Percentiles rank a stretch among this genome's conserved stretches.
phyloP scores from a whole-genome alignment of 2,113 vertebrate genomes.

The Erpornis zantholeuca region DNA sequence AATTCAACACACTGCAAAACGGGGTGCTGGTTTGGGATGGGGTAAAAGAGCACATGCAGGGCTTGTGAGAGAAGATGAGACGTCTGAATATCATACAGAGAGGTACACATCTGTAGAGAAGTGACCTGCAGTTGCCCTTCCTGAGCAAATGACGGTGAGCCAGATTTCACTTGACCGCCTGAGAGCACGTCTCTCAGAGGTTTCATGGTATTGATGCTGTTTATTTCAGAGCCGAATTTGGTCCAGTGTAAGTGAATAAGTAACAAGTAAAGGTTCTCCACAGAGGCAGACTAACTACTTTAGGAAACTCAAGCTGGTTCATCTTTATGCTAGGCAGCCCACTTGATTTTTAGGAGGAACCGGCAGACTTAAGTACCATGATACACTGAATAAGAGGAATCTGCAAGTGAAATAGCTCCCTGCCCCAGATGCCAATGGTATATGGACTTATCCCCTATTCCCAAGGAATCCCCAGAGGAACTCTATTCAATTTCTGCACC shows the following conservation, averaged over 20 bases:
- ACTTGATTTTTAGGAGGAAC: neutral
- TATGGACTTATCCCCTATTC: neutral
- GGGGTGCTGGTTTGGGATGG: neutral
- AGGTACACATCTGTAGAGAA: neutral
- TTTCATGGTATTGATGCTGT: neutral
- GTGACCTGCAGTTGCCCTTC: conserved; percentile 9
- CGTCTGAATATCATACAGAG: neutral
- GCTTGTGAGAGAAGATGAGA: neutral
- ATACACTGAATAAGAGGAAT: neutral
- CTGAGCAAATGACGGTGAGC: neutral
- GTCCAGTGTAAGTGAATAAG: conserved; percentile 4
- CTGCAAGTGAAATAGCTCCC: conserved; percentile 3
- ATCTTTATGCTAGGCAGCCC: neutral
- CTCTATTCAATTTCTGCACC: neutral
- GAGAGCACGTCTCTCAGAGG: neutral
- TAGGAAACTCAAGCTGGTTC: neutral
- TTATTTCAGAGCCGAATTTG: conserved; percentile 29
- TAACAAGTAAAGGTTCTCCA: neutral
- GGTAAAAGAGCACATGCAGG: conserved; percentile 17
- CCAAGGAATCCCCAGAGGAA: neutral
- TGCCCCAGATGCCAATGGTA: neutral
- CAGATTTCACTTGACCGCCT: neutral
- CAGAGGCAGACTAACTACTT: neutral
- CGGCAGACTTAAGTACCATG: neutral
- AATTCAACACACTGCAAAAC: neutral